phyloP scores from a whole-genome alignment of 2,797 vertebrate genomes.

The Phalloptychus januarius region DNA sequence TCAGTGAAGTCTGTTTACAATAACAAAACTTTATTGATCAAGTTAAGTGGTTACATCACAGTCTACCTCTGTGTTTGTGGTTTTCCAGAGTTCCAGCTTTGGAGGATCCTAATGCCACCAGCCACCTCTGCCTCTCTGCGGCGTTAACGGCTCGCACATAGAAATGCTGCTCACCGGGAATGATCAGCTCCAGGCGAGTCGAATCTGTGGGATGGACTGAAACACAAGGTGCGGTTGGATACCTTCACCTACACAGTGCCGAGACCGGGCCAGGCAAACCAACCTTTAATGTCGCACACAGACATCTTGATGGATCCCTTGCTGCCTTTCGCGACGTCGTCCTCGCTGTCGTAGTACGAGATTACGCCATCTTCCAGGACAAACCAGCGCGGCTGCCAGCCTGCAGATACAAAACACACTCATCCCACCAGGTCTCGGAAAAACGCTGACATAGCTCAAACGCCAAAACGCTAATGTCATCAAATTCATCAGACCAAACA shows the following conservation, averaged over 20 bases:
- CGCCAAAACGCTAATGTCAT: neutral
- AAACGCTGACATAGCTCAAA: neutral
- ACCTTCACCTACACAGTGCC: neutral
- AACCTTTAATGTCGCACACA: conserved; percentile 98
- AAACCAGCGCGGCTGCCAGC: conserved; percentile 98
- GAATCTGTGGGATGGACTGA: conserved; percentile 91
- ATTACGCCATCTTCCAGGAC: conserved; percentile 93
- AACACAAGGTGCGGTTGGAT: neutral
- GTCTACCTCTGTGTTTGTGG: conserved; percentile 90
- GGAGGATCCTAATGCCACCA: conserved; percentile 93
- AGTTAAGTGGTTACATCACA: neutral
- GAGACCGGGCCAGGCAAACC: neutral
- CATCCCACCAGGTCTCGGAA: too few relatives aligned
- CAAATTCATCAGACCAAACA: neutral
- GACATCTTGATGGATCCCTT: conserved; percentile 99
- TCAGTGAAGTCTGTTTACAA: neutral
- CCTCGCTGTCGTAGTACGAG: conserved; percentile 97
- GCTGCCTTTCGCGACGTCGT: conserved; percentile 95
- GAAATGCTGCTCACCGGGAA: conserved; percentile 97
- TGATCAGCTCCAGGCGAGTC: conserved; percentile 93
- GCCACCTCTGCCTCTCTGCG: conserved; percentile 94
- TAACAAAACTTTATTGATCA: neutral
- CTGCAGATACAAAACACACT: conserved; percentile 62
- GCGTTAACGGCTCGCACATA: conserved; percentile 95
- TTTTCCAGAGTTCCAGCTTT: conserved; percentile 93